Percentiles rank a stretch among this genome's conserved stretches.
Evolutionary conservation across 2,113 vertebrate genomes (phyloP).

Genomic region (Felis chaus): DNA sequence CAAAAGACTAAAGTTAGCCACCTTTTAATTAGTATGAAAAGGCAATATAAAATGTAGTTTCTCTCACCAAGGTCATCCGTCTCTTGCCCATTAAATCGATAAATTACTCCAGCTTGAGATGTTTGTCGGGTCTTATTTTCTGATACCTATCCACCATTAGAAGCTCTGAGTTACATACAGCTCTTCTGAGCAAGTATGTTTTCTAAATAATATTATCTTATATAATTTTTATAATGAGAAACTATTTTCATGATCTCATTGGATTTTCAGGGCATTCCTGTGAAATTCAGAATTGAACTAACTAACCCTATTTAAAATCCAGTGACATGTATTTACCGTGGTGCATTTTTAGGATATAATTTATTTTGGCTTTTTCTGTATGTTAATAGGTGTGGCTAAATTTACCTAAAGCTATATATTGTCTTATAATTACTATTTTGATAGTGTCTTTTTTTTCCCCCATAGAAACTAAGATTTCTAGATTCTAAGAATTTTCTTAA

Average conservation of each 20-base stretch:
- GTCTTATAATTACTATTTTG: not conserved
- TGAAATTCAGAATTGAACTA: constrained; percentile 36
- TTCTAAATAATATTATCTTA: constrained; percentile 12
- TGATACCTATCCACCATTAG: not conserved
- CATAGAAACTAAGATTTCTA: not conserved
- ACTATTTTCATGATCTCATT: not conserved
- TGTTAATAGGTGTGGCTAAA: not conserved
- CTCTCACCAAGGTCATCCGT: not conserved
- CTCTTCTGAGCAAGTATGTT: constrained; percentile 42
- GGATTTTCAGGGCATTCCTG: not conserved
- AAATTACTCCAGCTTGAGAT: not conserved
- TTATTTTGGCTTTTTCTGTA: not conserved
- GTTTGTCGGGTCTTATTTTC: constrained; percentile 36
- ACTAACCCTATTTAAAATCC: constrained; percentile 9
- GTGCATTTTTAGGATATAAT: not conserved
- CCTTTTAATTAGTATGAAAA: constrained; percentile 27
- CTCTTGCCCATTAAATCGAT: not conserved
- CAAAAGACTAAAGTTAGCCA: not conserved
- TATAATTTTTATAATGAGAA: not conserved
- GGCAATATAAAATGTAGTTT: constrained; percentile 24
- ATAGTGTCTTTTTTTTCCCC: not conserved
- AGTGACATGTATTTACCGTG: not conserved
- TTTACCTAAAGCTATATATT: not conserved
- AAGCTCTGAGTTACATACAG: not conserved
- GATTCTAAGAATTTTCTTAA: not conserved